Conservation (phyloP, 2,888 invertebrate genomes). For the Phania funesta region DNA sequence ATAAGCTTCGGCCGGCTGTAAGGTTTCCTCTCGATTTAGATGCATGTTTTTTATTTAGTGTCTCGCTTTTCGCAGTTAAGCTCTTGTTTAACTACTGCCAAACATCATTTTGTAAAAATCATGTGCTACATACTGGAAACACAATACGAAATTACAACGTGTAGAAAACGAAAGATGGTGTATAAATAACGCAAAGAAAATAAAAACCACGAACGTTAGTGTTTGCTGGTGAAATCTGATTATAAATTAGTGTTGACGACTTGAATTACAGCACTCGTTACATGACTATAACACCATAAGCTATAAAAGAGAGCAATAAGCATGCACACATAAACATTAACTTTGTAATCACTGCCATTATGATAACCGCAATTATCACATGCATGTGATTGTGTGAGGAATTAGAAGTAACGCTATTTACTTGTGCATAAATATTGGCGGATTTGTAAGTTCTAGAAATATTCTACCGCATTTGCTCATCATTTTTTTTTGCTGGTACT, state of each 20-base stretch:
- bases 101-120: constrained; percentile 30
- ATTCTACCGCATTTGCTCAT: too few species aligned
- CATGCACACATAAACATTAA: neutral
- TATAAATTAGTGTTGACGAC: constrained; percentile 57
- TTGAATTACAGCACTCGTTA: constrained; percentile 58
- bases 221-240: constrained; percentile 37
- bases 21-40: neutral
- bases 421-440: too few species aligned
- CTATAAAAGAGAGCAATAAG: neutral
- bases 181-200: neutral
- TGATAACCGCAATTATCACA: too few species aligned
- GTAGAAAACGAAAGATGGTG: neutral
- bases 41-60: neutral
- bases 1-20: too few species aligned
- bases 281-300: constrained; percentile 44
- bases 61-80: neutral
- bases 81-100: constrained; percentile 28
- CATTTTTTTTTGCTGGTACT: too few species aligned
- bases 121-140: neutral
- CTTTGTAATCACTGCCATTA: too few species aligned
- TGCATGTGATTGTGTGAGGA: too few species aligned
- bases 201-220: constrained; percentile 8
- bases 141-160: neutral
- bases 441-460: too few species aligned
- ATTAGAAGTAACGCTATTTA: too few species aligned